Evolutionary conservation across 1,140 invertebrate genomes (phyloP), one percentile per base, ranked within the genome.

Genomic region (Aphis gossypii): DNA sequence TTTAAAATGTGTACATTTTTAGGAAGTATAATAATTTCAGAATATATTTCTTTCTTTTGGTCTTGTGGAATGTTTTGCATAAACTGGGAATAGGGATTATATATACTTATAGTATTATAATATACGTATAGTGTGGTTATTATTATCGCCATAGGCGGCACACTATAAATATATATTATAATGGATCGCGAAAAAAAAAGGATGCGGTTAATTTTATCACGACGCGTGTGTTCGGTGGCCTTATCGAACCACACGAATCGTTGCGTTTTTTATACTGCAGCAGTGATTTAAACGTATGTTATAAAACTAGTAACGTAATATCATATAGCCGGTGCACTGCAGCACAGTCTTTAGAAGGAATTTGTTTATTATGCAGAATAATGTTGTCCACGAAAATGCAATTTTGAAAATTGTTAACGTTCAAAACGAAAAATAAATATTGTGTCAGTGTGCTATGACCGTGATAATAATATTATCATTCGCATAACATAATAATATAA

Each of bases 131-230:
- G 20, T 38, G 35, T 83, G 23, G 1, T 76, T 76, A 82, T 41
- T 83, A 83, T 23, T 83, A 76, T 76, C 30, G 30, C 60, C 60
- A 68, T 68, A 68, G 30, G 60, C 30, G 30, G 60, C 60, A 68
- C 60, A 68, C 30, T 68, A 68, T 68, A 68, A 11, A 11, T n/a
- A n/a, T n/a, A 38, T 23, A 83, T 23, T 83, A 23, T 38, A 83
- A 83, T 83, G 2, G 38, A 23, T 41, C 41, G 38, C 38, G 9
- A 25, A 41, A 35, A 87, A 86, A 48, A 8, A 87, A 87, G 23
- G 44, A 25, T 87, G 44, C 44, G 30, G 44, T 87, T 46, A 87
- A 87, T 87, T 87, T 87, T 87, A 51, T 87, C 86, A 30, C 30
- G 14, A 38, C 30, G 46, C 86, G 86, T 87, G 86, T 87, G 30